phyloP scores from a whole-genome alignment of 2,888 invertebrate species.

The Sceliomorpha sp. region DNA sequence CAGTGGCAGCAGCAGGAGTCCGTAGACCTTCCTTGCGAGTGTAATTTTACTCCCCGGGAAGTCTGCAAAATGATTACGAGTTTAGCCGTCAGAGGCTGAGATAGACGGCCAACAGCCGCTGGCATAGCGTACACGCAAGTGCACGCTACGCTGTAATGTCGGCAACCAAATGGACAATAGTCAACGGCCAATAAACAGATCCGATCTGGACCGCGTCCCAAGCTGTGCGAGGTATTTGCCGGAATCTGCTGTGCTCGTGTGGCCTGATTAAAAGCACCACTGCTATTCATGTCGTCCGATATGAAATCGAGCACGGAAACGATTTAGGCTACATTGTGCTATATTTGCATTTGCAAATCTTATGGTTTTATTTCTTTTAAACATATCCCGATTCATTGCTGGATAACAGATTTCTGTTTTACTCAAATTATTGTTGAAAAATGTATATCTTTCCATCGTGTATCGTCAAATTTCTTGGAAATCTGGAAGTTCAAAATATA shows the following conservation, averaged over 20 bases:
- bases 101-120: conserved; percentile 49
- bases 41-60: conserved; percentile 51
- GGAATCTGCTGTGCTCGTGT: conserved; percentile 33
- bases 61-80: conserved; percentile 54
- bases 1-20: conserved; percentile 34
- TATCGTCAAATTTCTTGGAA: too few relatives aligned
- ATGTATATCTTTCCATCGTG: too few relatives aligned
- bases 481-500: too few relatives aligned
- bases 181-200: conserved; percentile 57
- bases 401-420: too few relatives aligned
- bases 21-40: conserved; percentile 41
- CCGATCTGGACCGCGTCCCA: conserved; percentile 42
- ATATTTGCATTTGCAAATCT: too few relatives aligned
- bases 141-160: conserved; percentile 46
- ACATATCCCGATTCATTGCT: too few relatives aligned
- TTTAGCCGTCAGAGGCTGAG: conserved; percentile 47
- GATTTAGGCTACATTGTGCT: conserved; percentile 6
- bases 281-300: conserved; percentile 26
- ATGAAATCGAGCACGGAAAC: conserved; percentile 31
- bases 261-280: conserved; percentile 38
- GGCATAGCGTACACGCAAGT: conserved; percentile 40
- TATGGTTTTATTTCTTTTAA: too few relatives aligned
- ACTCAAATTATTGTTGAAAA: conserved; percentile 2
- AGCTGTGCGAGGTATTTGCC: conserved; percentile 39
- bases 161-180: conserved; percentile 57